Base-by-base conservation (phyloP, 2,888 invertebrate genomes). In the Drosophila crucigera region DNA sequence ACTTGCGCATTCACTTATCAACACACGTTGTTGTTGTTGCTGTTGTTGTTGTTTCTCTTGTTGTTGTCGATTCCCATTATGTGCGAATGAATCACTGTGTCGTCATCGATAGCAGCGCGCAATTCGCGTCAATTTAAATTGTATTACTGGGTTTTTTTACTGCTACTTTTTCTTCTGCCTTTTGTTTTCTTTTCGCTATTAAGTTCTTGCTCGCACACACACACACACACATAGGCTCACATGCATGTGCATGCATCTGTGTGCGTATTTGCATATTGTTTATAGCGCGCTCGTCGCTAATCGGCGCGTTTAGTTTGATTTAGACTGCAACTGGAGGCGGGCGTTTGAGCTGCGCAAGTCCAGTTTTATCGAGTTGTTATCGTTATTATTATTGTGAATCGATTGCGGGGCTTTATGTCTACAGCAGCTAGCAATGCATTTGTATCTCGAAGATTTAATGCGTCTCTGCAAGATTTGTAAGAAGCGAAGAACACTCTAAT, bases 241-340 rank as follows among this genome's bases (percentile, higher is more conserved):
- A 52, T 28, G 19, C 9, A 31, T 31, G 31, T 9, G 9, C 31
- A 9, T 31, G 31, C 47, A 47, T 16, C 9, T 47, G 35, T 54
- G 10, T 54, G 16, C 4, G n/a, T 35, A n/a, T 47, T 25, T 59
- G 47, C 47, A 58, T 79, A 62, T 70, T 76, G 78, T 85, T 85
- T 85, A 86, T 78, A 81, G 69, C 76, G 69, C 68, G 61, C 59
- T 60, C 53, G 47, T 43, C 53, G 83, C 69, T 73, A 70, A 89
- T 63, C 65, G 66, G 37, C 60, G 11, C 81, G 56, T 61, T 85
- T 89, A 85, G 89, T 85, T 80, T 69, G 59, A 65, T 67, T 75
- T 67, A 60, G 78, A 63, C 76, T 77, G 82, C 82, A 89, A 89
- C 62, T 89, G 87, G 77, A 84, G 54, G 59, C 84, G 86, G 89